These are phyloP conservation scores for Cotesia glomerata DNA, from an alignment of 1,140 invertebrate species.

Conservation along the genomic window DNA sequence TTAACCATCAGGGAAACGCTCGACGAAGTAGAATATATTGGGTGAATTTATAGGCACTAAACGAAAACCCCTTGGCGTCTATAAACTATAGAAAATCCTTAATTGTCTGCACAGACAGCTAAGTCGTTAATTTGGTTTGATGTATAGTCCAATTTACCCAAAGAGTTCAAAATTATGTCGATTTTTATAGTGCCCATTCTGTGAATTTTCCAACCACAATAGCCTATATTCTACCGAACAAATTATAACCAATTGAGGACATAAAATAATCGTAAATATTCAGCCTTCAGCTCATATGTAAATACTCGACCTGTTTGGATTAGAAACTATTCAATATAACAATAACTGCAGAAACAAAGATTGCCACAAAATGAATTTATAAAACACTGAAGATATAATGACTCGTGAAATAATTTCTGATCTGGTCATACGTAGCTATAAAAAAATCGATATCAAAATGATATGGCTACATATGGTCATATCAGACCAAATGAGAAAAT, in stretches of 20 bases:
- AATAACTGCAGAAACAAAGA: too few species aligned
- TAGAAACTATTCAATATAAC: too few species aligned
- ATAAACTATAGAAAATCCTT: conserved; percentile 41
- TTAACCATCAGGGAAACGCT: conserved; percentile 27
- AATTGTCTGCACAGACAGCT: conserved; percentile 36
- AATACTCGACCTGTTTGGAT: too few species aligned
- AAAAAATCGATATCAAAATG: too few species aligned
- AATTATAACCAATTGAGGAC: conserved; percentile 16
- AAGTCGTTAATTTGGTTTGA: conserved; percentile 40
- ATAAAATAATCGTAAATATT: not conserved
- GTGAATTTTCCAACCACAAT: conserved; percentile 18
- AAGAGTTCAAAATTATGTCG: conserved; percentile 31
- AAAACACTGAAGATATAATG: too few species aligned
- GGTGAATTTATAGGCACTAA: conserved; percentile 39
- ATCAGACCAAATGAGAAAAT: not conserved
- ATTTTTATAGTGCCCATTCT: conserved; percentile 35
- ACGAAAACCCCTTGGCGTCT: conserved; percentile 37
- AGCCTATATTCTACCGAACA: conserved; percentile 10
- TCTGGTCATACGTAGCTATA: too few species aligned
- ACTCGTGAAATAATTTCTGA: too few species aligned
- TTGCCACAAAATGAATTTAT: too few species aligned
- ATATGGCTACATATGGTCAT: too few species aligned
- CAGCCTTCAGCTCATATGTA: not conserved
- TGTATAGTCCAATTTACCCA: conserved; percentile 37
- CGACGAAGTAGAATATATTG: conserved; percentile 35